Base-by-base conservation (phyloP, 2,888 invertebrate genomes). In the Dichetophora obliterata region DNA sequence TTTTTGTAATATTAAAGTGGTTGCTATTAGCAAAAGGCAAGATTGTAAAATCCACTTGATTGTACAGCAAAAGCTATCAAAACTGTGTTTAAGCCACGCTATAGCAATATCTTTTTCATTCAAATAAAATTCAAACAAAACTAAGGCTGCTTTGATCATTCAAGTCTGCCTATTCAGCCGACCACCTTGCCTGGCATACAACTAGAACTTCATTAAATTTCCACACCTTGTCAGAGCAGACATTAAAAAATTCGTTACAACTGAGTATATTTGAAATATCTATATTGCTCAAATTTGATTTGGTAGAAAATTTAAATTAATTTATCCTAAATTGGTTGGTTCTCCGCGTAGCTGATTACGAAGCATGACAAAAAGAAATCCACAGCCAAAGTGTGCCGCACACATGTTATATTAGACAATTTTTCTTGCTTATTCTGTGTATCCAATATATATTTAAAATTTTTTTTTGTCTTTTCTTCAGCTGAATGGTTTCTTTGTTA, bases 291-390 rank as follows among this genome's bases (percentile, higher is more conserved):
- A 14, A 43, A 43, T 63, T 50, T 73, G 63, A 73, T 24, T 52
- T 63, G 63, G 73, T 65, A 73, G 73, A 73, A 73, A 73, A 73
- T 73, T 73, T 65, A 73, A 73, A 73, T 73, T 63, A 63, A 65
- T 73, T 73, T 65, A 52, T 65, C 31, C 6, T 14, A 31, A 73
- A 73, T 73, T 65, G 65, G 52, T 73, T 65, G 65, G 52, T 73
- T 63, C 37, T 57, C 57, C 43, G 34, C 34, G n/a, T n/a, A 31
- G 27, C 63, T 34, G n/a, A n/a, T 63, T n/a, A 34, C 8, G 9
- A 63, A 63, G 34, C 63, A 9, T 63, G 63, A 63, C 63, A 16
- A 22, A 19, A 43, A 31, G 11, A 43, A 43, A 43, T 43, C 43
- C 11, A 43, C 43, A 2, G n/a, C n/a, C 63, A 63, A 63, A 31